Evolutionary conservation across 2,888 invertebrate species (phyloP).

Genomic region (Marasmarcha lunaedactyla): DNA sequence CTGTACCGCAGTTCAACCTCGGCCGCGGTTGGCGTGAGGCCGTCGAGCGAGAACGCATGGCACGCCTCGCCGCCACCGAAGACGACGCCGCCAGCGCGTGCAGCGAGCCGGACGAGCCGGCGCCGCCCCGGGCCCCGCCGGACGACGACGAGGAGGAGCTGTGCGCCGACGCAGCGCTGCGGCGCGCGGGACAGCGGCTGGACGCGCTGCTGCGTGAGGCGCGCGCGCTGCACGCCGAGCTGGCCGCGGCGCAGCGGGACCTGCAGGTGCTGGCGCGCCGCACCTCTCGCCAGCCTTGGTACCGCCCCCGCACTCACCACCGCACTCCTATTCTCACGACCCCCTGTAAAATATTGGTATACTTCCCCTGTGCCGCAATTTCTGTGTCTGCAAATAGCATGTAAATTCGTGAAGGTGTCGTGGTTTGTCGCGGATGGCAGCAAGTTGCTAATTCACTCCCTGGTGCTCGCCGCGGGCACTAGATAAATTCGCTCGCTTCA

Average conservation of each 20-base stretch:
- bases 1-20: no score
- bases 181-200: slow-evolving; percentile 45
- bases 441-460: no score
- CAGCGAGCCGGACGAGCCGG: slow-evolving; percentile 5
- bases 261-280: slow-evolving; percentile 66
- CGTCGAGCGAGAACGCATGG: slow-evolving; percentile 49
- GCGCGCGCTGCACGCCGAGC: slow-evolving; percentile 50
- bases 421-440: no score
- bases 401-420: no score
- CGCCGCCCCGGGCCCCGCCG: slow-evolving; percentile 41
- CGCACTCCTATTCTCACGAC: slow-evolving; percentile 4
- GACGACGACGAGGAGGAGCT: slow-evolving; percentile 35
- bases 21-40: slow-evolving; percentile 31
- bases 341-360: no score
- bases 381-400: no score
- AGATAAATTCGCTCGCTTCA: no score
- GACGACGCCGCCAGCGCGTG: slow-evolving; percentile 44
- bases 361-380: no score
- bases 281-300: slow-evolving; percentile 39
- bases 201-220: slow-evolving; percentile 58
- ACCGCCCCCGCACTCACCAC: slow-evolving; percentile 31
- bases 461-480: no score
- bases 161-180: slow-evolving; percentile 19
- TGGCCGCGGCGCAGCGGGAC: slow-evolving; percentile 60
- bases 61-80: slow-evolving; percentile 50